Conservation (phyloP, 2,113 vertebrate genomes). For the Ameiurus melas region DNA sequence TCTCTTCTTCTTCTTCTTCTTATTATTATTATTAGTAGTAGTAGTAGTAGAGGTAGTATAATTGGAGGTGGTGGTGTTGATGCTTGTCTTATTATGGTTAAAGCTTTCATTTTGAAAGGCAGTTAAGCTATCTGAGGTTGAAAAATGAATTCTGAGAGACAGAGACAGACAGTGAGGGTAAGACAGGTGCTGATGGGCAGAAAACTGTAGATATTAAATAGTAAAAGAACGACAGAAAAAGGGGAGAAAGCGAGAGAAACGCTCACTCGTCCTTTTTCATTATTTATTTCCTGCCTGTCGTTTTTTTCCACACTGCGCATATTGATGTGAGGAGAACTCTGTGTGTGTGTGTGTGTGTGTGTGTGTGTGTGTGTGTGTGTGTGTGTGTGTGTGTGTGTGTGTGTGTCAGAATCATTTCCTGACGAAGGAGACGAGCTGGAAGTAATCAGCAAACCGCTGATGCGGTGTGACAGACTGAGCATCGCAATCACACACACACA, state of each 20-base stretch:
- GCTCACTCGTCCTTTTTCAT: slow-evolving; percentile 69
- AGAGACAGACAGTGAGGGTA: background rate
- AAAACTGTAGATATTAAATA: slow-evolving; percentile 20
- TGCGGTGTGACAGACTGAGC: slow-evolving; percentile 76
- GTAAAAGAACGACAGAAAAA: slow-evolving; percentile 16
- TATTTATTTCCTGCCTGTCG: slow-evolving; percentile 78
- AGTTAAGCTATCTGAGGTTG: background rate
- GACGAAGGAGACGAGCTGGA: slow-evolving; percentile 80
- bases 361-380: slow-evolving; percentile 62
- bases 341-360: slow-evolving; percentile 66
- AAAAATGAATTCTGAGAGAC: background rate
- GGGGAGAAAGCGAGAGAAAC: slow-evolving; percentile 54
- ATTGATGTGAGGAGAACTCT: slow-evolving; percentile 72
- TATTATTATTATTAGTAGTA: background rate
- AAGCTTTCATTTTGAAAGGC: background rate
- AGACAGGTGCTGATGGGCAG: background rate
- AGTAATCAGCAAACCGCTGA: slow-evolving; percentile 79
- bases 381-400: slow-evolving; percentile 68
- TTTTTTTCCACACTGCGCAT: slow-evolving; percentile 76
- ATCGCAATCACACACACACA: slow-evolving; percentile 38
- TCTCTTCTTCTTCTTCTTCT: background rate
- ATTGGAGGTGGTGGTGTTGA: background rate
- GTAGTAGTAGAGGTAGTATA: background rate
- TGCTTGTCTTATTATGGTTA: background rate
- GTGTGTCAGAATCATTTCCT: slow-evolving; percentile 79